A percentile compares a stretch with the other conserved stretches of the same genome.
These are phyloP conservation scores for Holocentrus rufus DNA, from an alignment of 2,797 vertebrate species.

Conservation along the genomic window DNA sequence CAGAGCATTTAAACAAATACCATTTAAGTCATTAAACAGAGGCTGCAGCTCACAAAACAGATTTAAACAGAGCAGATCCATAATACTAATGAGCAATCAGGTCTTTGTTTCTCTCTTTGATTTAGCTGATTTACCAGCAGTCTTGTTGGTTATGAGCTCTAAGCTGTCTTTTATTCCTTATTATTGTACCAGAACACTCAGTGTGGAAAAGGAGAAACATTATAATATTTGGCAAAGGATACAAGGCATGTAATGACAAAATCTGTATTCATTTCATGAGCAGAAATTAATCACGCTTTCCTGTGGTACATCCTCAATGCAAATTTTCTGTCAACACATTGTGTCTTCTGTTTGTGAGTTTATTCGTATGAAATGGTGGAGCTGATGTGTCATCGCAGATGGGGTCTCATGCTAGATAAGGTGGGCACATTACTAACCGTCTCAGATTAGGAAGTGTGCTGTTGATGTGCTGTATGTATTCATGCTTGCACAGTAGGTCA, in stretches of 20 bases:
- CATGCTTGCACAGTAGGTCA: conserved; percentile 75
- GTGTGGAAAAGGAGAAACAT: conserved; percentile 68
- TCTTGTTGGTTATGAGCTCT: conserved; percentile 75
- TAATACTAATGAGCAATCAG: conserved; percentile 85
- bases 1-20: conserved; percentile 70
- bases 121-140: conserved; percentile 74
- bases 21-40: conserved; percentile 78
- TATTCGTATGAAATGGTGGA: conserved; percentile 78
- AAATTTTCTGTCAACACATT: conserved; percentile 75
- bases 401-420: conserved; percentile 73
- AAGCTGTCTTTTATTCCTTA: conserved; percentile 78
- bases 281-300: conserved; percentile 80
- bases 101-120: conserved; percentile 76
- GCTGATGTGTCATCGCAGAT: conserved; percentile 82
- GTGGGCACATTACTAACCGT: conserved; percentile 75
- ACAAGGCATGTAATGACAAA: conserved; percentile 81
- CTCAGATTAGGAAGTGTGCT: conserved; percentile 72
- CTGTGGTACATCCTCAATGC: conserved; percentile 77
- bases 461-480: conserved; percentile 80
- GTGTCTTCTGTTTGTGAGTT: conserved; percentile 73
- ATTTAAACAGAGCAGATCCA: conserved; percentile 76
- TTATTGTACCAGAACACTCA: conserved; percentile 78
- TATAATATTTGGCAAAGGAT: conserved; percentile 82
- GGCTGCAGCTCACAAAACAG: conserved; percentile 73
- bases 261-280: conserved; percentile 84